Evolutionary conservation across 1,140 invertebrate genomes (phyloP).

Genomic region (Lethrus apterus): DNA sequence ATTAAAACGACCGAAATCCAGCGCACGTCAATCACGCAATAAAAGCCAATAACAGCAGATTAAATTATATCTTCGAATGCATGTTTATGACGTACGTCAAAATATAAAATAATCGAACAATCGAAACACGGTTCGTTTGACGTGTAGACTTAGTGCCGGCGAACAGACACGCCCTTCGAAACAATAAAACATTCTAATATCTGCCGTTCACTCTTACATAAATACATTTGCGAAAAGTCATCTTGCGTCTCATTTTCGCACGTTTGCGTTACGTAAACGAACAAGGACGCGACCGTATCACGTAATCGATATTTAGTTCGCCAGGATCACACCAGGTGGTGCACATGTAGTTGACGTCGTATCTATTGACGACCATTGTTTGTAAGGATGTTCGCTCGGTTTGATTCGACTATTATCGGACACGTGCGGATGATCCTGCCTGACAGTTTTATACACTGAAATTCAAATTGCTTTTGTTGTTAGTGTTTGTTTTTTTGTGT

Average conservation of each 20-base stretch:
- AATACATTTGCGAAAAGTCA: conserved; percentile 6
- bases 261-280: not conserved
- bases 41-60: conserved; percentile 1
- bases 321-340: conserved; percentile 11
- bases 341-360: conserved; percentile 5
- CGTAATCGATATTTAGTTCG: conserved; percentile 10
- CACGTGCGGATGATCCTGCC: conserved; percentile 4
- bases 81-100: conserved; percentile 12
- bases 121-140: not conserved
- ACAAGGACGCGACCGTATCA: conserved; percentile 5
- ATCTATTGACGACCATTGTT: conserved; percentile 7
- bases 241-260: not conserved
- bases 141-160: not conserved
- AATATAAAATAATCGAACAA: conserved; percentile 11
- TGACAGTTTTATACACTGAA: not conserved
- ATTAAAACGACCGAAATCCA: no score
- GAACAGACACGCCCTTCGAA: conserved; percentile 6
- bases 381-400: not conserved
- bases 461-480: not conserved
- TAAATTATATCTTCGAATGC: not conserved
- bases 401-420: conserved; percentile 1
- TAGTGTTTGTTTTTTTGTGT: no score
- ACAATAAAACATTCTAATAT: not conserved
- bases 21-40: not conserved
- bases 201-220: conserved; percentile 5